These are phyloP conservation scores for Meta bourneti DNA, from an alignment of 2,888 invertebrate genomes.

Conservation along the genomic window DNA sequence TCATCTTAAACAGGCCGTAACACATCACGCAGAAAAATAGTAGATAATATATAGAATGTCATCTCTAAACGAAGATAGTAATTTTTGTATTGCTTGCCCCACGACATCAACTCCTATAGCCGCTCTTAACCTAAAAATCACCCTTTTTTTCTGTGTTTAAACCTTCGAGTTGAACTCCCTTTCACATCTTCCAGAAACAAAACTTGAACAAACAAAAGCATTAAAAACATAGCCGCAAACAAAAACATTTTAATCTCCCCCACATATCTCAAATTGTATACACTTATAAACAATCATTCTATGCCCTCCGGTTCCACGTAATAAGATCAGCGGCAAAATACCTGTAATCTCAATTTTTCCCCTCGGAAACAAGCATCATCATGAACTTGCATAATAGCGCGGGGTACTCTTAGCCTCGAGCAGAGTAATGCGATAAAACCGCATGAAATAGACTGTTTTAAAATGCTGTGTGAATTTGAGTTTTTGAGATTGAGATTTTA, in stretches of 20 bases:
- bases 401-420: not conserved
- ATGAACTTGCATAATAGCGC: not conserved
- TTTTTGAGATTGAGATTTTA: not conserved
- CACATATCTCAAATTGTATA: not conserved
- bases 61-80: too few relatives aligned
- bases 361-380: not conserved
- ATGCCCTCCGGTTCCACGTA: not conserved
- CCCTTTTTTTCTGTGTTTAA: not conserved
- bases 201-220: not conserved
- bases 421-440: not conserved
- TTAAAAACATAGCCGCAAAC: not conserved
- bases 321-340: not conserved
- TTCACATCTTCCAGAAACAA: not conserved
- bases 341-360: not conserved
- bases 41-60: too few relatives aligned
- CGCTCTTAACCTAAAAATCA: too few relatives aligned
- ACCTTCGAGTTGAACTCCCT: not conserved
- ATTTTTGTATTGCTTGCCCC: too few relatives aligned
- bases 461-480: not conserved
- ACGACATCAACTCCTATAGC: too few relatives aligned
- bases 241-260: not conserved
- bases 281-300: not conserved
- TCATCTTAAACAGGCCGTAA: too few relatives aligned
- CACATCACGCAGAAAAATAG: too few relatives aligned
- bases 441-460: not conserved